These are phyloP conservation scores for Oxyteleia sp. DNA, from an alignment of 2,888 invertebrate species.

Conservation along the genomic window DNA sequence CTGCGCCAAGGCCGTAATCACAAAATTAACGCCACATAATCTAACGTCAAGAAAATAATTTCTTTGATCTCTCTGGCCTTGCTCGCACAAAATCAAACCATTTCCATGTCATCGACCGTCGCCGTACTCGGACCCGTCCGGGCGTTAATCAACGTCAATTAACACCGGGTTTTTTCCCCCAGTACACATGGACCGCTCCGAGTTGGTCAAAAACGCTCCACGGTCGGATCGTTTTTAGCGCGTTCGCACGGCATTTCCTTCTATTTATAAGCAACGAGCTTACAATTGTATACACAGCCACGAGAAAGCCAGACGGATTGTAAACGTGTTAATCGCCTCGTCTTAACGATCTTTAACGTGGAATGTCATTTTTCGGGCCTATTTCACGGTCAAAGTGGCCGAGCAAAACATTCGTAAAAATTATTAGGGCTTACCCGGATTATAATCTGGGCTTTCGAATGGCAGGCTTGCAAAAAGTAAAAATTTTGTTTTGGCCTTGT, in stretches of 20 bases:
- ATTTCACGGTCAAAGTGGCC: neutral
- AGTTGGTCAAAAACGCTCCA: slow-evolving; percentile 43
- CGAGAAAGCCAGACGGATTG: slow-evolving; percentile 59
- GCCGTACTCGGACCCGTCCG: slow-evolving; percentile 12
- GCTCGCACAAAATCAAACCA: slow-evolving; percentile 25
- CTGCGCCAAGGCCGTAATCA: too few relatives aligned
- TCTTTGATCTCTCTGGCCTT: neutral
- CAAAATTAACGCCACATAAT: too few relatives aligned
- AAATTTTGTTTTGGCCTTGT: too few relatives aligned
- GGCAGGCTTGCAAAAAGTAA: too few relatives aligned
- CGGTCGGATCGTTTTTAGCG: slow-evolving; percentile 42
- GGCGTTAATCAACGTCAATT: slow-evolving; percentile 52
- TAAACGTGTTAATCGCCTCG: slow-evolving; percentile 58
- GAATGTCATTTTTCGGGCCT: slow-evolving; percentile 14
- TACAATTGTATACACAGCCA: slow-evolving; percentile 54
- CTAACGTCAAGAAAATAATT: too few relatives aligned
- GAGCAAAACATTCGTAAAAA: too few relatives aligned
- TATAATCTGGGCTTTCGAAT: too few relatives aligned
- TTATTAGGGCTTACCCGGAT: too few relatives aligned
- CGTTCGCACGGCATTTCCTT: slow-evolving; percentile 48
- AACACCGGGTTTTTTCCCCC: slow-evolving; percentile 26
- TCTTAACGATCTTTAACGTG: slow-evolving; percentile 52
- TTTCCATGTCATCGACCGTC: slow-evolving; percentile 47
- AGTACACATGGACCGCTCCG: slow-evolving; percentile 15
- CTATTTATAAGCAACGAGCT: slow-evolving; percentile 69